Conservation (phyloP, 1,140 invertebrate genomes). For the Drosophila rufa region DNA sequence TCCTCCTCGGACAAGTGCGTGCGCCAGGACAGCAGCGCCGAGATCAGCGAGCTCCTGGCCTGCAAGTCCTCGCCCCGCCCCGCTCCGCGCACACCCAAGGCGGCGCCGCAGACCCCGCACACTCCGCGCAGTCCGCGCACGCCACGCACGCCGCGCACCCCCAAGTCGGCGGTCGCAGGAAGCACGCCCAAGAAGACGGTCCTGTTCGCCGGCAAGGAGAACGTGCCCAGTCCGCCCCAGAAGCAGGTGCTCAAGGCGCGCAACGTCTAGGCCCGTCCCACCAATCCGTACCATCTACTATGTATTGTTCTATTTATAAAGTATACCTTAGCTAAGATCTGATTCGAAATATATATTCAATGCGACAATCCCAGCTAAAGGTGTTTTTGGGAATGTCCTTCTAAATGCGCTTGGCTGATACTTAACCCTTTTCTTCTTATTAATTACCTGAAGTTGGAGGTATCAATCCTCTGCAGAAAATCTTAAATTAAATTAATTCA, state of each 20-base stretch:
- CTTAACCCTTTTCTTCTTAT: neutral
- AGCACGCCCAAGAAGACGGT: conserved; percentile 81
- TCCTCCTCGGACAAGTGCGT: conserved; percentile 76
- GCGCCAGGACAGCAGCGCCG: conserved; percentile 71
- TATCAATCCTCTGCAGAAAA: neutral
- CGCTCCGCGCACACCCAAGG: conserved; percentile 53
- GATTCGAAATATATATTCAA: conserved; percentile 60
- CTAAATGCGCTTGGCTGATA: neutral
- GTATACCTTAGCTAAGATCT: conserved; percentile 61
- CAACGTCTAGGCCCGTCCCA: conserved; percentile 57
- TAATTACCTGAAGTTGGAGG: neutral
- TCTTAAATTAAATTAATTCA: neutral
- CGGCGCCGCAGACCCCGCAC: conserved; percentile 58
- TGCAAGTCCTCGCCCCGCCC: conserved; percentile 60
- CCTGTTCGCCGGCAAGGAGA: conserved; percentile 79
- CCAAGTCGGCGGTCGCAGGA: conserved; percentile 56
- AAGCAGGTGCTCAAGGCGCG: conserved; percentile 83
- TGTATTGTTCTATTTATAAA: conserved; percentile 50
- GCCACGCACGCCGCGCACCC: conserved; percentile 70
- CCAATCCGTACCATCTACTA: conserved; percentile 7
- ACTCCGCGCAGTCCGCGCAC: conserved; percentile 69
- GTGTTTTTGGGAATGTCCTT: no score
- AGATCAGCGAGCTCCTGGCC: conserved; percentile 66
- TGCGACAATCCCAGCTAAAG: conserved; percentile 22
- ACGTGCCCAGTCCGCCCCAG: conserved; percentile 79